phyloP scores from a whole-genome alignment of 2,113 vertebrate genomes.

The Trochalopteron elliotii region DNA sequence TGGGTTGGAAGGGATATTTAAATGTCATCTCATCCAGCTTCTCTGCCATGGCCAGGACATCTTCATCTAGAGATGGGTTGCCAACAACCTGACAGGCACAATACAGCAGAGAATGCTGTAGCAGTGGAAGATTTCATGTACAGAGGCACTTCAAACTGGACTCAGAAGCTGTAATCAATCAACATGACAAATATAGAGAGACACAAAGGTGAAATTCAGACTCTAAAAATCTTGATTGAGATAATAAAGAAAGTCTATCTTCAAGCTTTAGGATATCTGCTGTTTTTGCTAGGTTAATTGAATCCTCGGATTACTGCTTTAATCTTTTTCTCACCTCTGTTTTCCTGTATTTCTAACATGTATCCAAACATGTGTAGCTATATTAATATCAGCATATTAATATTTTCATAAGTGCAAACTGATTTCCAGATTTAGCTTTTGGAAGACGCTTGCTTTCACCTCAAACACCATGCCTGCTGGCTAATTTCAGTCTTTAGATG shows the following conservation, averaged over 20 bases:
- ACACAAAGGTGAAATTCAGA: not conserved
- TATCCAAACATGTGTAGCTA: not conserved
- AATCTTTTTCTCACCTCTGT: not conserved
- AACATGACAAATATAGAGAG: not conserved
- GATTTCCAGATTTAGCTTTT: not conserved
- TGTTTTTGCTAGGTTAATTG: not conserved
- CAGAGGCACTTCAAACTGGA: not conserved
- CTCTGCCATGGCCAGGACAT: not conserved
- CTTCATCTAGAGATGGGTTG: not conserved
- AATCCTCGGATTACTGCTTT: not conserved
- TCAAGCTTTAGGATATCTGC: not conserved
- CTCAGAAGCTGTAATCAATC: not conserved
- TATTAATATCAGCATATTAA: not conserved
- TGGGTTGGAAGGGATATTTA: not conserved
- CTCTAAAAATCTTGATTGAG: not conserved
- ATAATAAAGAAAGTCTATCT: not conserved
- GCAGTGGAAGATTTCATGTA: not conserved
- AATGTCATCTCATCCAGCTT: not conserved
- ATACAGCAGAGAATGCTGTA: not conserved
- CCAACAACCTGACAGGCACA: not conserved
- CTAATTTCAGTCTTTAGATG: not conserved
- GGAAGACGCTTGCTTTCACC: not conserved
- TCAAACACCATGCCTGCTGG: not conserved
- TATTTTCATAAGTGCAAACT: not conserved
- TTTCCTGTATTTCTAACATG: not conserved